phyloP scores from a whole-genome alignment of 2,888 invertebrate genomes.

The Melanchra persicariae region DNA sequence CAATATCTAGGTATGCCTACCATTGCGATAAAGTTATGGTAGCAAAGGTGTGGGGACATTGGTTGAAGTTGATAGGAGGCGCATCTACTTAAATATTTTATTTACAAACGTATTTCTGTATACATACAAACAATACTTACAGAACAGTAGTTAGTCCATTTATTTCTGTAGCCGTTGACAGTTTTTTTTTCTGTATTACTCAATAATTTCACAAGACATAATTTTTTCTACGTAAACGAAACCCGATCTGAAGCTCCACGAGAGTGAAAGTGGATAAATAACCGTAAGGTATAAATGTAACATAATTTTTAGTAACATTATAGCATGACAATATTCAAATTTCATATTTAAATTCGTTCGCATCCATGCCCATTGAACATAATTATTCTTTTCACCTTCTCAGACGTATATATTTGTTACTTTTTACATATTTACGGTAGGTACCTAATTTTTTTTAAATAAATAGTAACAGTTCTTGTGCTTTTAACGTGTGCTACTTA shows the following conservation, averaged over 20 bases:
- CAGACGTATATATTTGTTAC: not conserved
- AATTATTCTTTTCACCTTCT: not conserved
- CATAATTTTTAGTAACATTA: slow-evolving; percentile 45
- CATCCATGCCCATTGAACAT: not conserved
- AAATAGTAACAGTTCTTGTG: not conserved
- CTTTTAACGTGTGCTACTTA: not conserved
- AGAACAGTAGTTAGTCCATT: slow-evolving; percentile 3
- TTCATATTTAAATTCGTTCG: slow-evolving; percentile 37
- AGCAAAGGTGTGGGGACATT: slow-evolving; percentile 31
- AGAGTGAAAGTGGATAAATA: slow-evolving; percentile 57
- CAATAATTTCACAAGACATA: not conserved
- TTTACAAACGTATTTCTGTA: not conserved
- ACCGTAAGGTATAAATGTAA: slow-evolving; percentile 41
- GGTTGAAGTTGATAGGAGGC: not conserved
- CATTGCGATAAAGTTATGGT: slow-evolving; percentile 11
- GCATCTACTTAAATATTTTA: not conserved
- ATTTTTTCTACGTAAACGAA: slow-evolving; percentile 3
- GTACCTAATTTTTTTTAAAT: too few species aligned
- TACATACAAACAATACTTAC: not conserved
- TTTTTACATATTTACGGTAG: not conserved
- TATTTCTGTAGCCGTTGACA: not conserved
- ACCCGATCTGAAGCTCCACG: slow-evolving; percentile 12
- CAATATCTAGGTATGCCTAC: slow-evolving; percentile 47
- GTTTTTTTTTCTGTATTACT: not conserved
- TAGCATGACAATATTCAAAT: slow-evolving; percentile 50